Base-by-base conservation (phyloP, 2,113 vertebrate species). In the Lepisosteus osseus region DNA sequence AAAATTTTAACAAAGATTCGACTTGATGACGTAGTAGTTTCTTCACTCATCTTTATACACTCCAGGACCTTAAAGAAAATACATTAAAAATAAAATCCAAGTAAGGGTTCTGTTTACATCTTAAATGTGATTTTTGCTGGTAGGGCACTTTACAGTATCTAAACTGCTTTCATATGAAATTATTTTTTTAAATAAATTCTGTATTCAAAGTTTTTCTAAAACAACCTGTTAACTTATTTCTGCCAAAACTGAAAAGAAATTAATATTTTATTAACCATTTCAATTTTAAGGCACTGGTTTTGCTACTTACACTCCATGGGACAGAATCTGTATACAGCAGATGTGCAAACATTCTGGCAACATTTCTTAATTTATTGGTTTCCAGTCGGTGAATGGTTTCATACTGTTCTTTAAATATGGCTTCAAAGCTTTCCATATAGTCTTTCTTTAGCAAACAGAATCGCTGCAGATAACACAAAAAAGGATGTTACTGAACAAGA, bases 1-100 rank as follows among this genome's bases (percentile, higher is more conserved):
- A 99, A 94, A 82, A 99, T 98, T 91, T 99, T 99, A 13, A 99
- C 97, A 87, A 99, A 99, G 81, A 99, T 99, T 80, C 97, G 94
- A 69, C 97, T 99, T 69, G 97, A 99, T 0, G 97, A 99, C 0
- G 97, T 99, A 0, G 97, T 99, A 0, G 96, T 97, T 85, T 99
- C 97, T 87, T 99, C 97, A 74, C 96, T 98, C 80, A 99, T 89
- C 78, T 86, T 93, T 84, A 99, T 91, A 55, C 93, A 98, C 83
- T 99, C 96, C 74, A 99, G 88, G 65, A 99, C 97, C 97, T 99
- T 80, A 84, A 77, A 80, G 72, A 47, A 64, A 66, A 9, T 6
- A 51, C 47, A 51, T 9, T 5, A 9, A 2, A 1, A 29, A 29
- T 29, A 29, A 29, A 29, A 29, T 29, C 29, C 29, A 29, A 29